These are phyloP conservation scores for Chloroclysta siterata DNA, from an alignment of 2,888 invertebrate species.

Conservation along the genomic window DNA sequence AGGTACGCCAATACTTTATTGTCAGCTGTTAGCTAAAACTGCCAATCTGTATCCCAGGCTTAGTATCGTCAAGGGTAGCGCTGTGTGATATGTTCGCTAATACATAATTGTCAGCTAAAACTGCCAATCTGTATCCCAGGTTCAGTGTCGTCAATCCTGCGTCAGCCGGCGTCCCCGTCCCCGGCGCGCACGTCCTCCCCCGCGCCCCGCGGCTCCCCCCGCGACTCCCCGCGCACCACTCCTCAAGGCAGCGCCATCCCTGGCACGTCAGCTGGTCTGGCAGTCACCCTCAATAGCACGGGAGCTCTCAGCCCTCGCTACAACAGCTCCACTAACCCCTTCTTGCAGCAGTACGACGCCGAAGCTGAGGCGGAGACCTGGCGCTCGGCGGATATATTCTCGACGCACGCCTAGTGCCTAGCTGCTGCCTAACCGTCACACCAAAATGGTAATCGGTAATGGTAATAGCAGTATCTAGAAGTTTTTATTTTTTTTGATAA, in stretches of 20 bases:
- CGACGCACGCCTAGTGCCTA: constrained; percentile 75
- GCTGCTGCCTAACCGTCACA: too few species aligned
- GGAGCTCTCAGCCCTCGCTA: constrained; percentile 72
- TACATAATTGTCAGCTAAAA: too few species aligned
- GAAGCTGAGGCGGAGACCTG: constrained; percentile 81
- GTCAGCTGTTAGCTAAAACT: too few species aligned
- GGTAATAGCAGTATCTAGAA: too few species aligned
- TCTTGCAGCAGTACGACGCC: constrained; percentile 84
- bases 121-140: constrained; percentile 47
- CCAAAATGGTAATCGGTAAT: too few species aligned
- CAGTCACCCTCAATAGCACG: constrained; percentile 83
- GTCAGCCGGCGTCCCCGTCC: constrained; percentile 71
- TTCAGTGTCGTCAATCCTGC: constrained; percentile 77
- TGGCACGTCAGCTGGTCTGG: constrained; percentile 86
- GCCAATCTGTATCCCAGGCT: constrained; percentile 53
- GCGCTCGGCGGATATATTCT: constrained; percentile 79
- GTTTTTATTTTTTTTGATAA: too few species aligned
- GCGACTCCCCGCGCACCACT: constrained; percentile 51
- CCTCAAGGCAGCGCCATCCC: constrained; percentile 77
- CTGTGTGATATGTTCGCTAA: too few species aligned
- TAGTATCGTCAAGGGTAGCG: constrained; percentile 73
- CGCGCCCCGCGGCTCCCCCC: constrained; percentile 68
- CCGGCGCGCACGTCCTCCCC: constrained; percentile 71
- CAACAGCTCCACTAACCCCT: constrained; percentile 85
- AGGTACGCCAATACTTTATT: too few species aligned